phyloP scores from a whole-genome alignment of 2,888 invertebrate species.

The Corbicula japonica region DNA sequence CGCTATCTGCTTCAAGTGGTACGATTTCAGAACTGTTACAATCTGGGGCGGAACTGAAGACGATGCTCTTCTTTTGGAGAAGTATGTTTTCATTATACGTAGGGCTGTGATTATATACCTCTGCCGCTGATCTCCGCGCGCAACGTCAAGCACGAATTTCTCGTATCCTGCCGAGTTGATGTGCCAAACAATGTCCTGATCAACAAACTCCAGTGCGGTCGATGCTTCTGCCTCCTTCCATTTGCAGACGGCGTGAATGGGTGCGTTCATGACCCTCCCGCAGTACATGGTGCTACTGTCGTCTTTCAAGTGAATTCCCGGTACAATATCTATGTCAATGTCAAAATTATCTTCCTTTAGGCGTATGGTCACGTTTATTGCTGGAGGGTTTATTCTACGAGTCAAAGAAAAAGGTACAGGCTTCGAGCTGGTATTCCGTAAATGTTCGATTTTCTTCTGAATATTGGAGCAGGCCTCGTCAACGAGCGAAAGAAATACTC shows the following conservation, averaged over 20 bases:
- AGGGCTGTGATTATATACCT: slow-evolving; percentile 65
- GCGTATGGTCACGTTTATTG: slow-evolving; percentile 47
- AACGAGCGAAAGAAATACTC: slow-evolving; percentile 48
- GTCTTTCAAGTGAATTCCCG: slow-evolving; percentile 52
- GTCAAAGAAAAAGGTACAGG: slow-evolving; percentile 16
- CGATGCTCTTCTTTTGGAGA: slow-evolving; percentile 17
- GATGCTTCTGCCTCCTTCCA: slow-evolving; percentile 51
- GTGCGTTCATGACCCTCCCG: neutral
- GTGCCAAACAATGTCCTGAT: slow-evolving; percentile 60
- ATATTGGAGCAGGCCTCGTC: slow-evolving; percentile 16
- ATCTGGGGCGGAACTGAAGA: slow-evolving; percentile 37
- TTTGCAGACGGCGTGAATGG: slow-evolving; percentile 65
- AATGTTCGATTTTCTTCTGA: neutral
- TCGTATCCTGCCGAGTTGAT: slow-evolving; percentile 65
- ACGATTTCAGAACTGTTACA: slow-evolving; percentile 44
- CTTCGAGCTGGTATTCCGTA: neutral
- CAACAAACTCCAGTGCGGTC: slow-evolving; percentile 4
- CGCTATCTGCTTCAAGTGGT: slow-evolving; percentile 53
- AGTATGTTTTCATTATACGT: slow-evolving; percentile 64
- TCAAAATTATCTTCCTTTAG: slow-evolving; percentile 3
- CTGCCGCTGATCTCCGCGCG: slow-evolving; percentile 34
- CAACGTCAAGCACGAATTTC: slow-evolving; percentile 63
- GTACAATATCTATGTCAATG: slow-evolving; percentile 67
- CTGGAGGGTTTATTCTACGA: slow-evolving; percentile 53
- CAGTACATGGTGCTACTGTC: slow-evolving; percentile 22